Conservation (phyloP, 1,140 invertebrate genomes). For the Heliconius nattereri region DNA sequence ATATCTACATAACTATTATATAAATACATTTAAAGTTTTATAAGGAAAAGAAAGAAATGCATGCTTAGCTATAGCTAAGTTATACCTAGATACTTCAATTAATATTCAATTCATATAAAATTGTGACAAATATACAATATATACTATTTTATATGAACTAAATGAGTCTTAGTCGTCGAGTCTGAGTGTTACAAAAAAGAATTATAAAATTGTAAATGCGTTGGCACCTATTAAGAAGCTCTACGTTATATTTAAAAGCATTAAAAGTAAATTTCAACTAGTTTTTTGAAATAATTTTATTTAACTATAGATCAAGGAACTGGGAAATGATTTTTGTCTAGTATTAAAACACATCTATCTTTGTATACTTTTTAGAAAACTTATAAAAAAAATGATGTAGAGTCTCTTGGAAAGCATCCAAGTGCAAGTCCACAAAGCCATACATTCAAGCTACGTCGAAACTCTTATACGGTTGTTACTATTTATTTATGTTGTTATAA, state of each 20-base stretch:
- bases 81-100: not conserved
- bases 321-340: no score
- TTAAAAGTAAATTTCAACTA: not conserved
- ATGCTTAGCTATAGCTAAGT: not conserved
- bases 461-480: no score
- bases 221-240: constrained; percentile 6
- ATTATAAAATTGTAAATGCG: not conserved
- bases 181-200: not conserved
- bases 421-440: no score
- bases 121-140: not conserved
- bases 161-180: not conserved
- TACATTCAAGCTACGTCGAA: no score
- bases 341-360: no score
- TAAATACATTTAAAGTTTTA: not conserved
- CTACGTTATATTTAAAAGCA: not conserved
- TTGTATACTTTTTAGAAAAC: no score
- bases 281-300: not conserved
- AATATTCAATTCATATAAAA: not conserved
- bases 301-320: not conserved
- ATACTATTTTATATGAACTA: not conserved
- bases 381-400: no score
- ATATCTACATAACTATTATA: not conserved
- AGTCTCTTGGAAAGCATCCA: no score
- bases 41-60: not conserved
- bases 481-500: no score